These are phyloP conservation scores for Bombus cullumanus DNA, from an alignment of 1,140 invertebrate species.

Conservation along the genomic window DNA sequence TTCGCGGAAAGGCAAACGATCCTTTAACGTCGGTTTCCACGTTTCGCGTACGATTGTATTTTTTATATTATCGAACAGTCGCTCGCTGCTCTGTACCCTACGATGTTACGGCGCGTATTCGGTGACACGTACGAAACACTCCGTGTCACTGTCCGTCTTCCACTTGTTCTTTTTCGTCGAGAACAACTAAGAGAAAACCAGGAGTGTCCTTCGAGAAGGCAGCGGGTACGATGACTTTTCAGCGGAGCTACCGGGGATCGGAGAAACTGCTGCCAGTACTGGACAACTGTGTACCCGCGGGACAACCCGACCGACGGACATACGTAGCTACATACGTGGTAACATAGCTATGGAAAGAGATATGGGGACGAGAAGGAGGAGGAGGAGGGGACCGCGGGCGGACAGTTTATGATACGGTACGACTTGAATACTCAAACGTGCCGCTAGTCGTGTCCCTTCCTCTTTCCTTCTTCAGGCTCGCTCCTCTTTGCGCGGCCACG, in stretches of 20 bases:
- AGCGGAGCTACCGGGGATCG: constrained; percentile 36
- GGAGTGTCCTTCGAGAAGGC: constrained; percentile 33
- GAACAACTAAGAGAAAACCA: constrained; percentile 41
- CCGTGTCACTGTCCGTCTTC: neutral
- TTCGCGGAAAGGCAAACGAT: neutral
- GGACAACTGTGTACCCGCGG: constrained; percentile 44
- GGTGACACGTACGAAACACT: neutral
- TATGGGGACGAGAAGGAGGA: neutral
- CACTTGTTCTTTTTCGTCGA: neutral
- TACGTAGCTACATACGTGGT: constrained; percentile 55
- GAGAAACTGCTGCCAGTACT: constrained; percentile 35
- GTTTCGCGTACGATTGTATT: neutral
- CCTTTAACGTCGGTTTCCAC: neutral
- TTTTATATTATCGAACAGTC: neutral
- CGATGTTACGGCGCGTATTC: too few species aligned
- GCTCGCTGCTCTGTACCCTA: too few species aligned
- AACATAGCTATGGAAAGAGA: constrained; percentile 52
- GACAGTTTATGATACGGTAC: constrained; percentile 77
- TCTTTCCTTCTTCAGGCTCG: neutral
- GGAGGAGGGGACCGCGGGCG: constrained; percentile 62
- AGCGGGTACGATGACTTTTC: constrained; percentile 53
- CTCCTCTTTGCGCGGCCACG: constrained; percentile 45
- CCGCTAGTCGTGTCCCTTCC: constrained; percentile 55
- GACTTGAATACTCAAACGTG: constrained; percentile 76
- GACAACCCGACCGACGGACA: constrained; percentile 47